phyloP scores from a whole-genome alignment of 2,888 invertebrate species.

The Conus canariensis region DNA sequence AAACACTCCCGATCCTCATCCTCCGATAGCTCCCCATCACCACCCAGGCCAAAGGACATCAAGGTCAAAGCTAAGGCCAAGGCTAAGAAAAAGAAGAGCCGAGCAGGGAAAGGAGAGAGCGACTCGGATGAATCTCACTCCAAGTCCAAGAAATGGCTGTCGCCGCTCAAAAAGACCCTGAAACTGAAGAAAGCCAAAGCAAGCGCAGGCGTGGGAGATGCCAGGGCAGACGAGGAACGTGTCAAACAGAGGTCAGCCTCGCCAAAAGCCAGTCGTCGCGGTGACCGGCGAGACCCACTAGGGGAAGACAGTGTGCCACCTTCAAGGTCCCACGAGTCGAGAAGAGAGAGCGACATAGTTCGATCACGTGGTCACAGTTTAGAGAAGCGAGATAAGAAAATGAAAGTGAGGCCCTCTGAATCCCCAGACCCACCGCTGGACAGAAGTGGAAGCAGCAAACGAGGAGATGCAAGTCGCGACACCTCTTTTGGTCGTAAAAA shows the following conservation, averaged over 20 bases:
- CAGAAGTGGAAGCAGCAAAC: constrained; percentile 35
- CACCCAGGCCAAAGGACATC: constrained; percentile 44
- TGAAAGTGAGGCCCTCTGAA: constrained; percentile 48
- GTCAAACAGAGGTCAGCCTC: constrained; percentile 42
- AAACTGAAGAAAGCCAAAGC: constrained; percentile 45
- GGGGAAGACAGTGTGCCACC: constrained; percentile 13
- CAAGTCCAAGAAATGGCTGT: constrained; percentile 49
- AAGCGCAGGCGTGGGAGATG: neutral
- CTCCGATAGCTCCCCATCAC: constrained; percentile 29
- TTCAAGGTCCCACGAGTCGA: neutral
- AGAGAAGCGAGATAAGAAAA: constrained; percentile 46
- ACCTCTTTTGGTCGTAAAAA: neutral
- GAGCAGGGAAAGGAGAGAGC: constrained; percentile 19
- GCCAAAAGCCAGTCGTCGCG: neutral
- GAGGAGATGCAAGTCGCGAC: constrained; percentile 42
- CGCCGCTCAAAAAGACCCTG: constrained; percentile 50
- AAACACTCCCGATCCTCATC: constrained; percentile 34
- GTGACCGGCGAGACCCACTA: constrained; percentile 18
- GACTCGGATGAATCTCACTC: neutral
- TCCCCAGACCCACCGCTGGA: constrained; percentile 48
- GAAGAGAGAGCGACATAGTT: too few species aligned
- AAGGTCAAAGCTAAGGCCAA: constrained; percentile 48
- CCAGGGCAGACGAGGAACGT: constrained; percentile 44
- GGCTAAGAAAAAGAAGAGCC: constrained; percentile 40
- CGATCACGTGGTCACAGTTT: constrained; percentile 23